These are phyloP conservation scores for Cephalopholis sonnerati DNA, from an alignment of 2,113 vertebrate species.

Conservation along the genomic window DNA sequence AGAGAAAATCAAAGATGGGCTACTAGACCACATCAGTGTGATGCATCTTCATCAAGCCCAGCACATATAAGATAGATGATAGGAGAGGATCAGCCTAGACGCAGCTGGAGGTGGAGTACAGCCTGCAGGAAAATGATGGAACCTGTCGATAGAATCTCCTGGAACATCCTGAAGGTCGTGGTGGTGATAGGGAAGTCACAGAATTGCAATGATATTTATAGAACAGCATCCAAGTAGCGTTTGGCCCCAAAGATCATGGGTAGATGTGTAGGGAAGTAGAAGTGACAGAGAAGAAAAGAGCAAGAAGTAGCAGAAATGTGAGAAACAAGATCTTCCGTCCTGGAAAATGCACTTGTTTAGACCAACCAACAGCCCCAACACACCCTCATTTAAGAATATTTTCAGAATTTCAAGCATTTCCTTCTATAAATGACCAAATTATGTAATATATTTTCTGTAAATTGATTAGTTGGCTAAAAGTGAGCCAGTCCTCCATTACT, in stretches of 20 bases:
- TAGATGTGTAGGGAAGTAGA: not conserved
- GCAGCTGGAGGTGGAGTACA: not conserved
- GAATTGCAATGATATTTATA: not conserved
- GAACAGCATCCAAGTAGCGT: not conserved
- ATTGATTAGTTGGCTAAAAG: not conserved
- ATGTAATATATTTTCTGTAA: not conserved
- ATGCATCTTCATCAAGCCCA: not conserved
- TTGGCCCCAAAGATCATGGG: not conserved
- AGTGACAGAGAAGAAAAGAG: not conserved
- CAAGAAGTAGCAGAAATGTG: not conserved
- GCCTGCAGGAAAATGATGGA: conserved; percentile 10
- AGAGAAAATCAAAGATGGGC: not conserved
- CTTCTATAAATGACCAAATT: not conserved
- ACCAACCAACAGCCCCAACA: not conserved
- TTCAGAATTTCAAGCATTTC: not conserved
- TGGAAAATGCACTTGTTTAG: not conserved
- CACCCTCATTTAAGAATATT: not conserved
- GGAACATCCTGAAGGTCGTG: conserved; percentile 4
- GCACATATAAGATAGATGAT: not conserved
- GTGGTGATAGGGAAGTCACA: not conserved
- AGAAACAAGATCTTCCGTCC: not conserved
- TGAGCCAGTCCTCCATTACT: not conserved
- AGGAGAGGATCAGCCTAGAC: not conserved
- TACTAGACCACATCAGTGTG: not conserved
- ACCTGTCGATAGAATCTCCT: not conserved